Evolutionary conservation across 1,140 invertebrate species (phyloP).

Genomic region (Pogonomyrmex barbatus): DNA sequence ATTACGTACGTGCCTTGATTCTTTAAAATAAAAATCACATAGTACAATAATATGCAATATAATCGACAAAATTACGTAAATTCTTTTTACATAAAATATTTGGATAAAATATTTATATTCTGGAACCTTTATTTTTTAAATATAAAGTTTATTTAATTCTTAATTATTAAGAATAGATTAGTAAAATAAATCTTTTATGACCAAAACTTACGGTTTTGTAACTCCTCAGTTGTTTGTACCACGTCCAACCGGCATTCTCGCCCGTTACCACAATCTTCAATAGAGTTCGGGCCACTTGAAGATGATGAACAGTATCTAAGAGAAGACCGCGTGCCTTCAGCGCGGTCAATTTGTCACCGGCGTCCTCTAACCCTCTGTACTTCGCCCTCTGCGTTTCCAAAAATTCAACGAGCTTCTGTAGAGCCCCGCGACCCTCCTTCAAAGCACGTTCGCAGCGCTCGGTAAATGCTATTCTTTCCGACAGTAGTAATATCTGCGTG

Average conservation of each 20-base stretch:
- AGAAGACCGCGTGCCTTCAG: constrained; percentile 90
- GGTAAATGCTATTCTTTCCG: constrained; percentile 83
- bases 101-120: background rate
- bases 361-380: constrained; percentile 82
- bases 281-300: constrained; percentile 93
- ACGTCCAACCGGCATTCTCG: constrained; percentile 90
- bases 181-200: constrained; percentile 69
- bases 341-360: constrained; percentile 85
- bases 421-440: constrained; percentile 72
- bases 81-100: too few species aligned
- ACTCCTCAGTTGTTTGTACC: constrained; percentile 96
- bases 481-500: constrained; percentile 81
- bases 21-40: constrained; percentile 64
- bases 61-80: background rate
- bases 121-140: background rate
- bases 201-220: constrained; percentile 79
- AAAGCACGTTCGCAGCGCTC: constrained; percentile 82
- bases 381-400: constrained; percentile 81
- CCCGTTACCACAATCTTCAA: constrained; percentile 84
- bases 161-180: constrained; percentile 80
- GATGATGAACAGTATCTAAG: constrained; percentile 97
- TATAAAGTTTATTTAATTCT: background rate
- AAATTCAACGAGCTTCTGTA: constrained; percentile 82
- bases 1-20: constrained; percentile 87
- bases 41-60: constrained; percentile 17